phyloP scores from a whole-genome alignment of 2,113 vertebrate genomes.

The Mus pahari region DNA sequence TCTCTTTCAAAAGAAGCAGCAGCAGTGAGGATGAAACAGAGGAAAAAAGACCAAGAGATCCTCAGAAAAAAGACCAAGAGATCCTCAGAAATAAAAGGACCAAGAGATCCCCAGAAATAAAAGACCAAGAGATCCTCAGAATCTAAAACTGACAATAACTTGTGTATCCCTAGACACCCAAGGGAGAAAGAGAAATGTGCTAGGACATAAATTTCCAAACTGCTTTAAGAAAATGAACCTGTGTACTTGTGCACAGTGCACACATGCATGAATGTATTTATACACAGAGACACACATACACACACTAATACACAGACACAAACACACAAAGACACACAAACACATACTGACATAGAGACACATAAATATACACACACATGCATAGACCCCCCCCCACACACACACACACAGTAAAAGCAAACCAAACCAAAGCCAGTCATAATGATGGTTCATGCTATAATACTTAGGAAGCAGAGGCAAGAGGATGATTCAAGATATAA shows the following conservation, averaged over 20 bases:
- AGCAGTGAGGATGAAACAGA: neutral
- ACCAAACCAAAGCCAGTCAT: neutral
- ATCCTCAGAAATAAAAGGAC: conserved; percentile 16
- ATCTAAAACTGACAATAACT: conserved; percentile 32
- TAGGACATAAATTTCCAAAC: conserved; percentile 28
- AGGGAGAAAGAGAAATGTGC: neutral
- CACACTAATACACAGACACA: neutral
- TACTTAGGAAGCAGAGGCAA: neutral
- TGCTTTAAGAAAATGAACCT: neutral
- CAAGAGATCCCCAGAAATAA: neutral
- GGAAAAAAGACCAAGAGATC: neutral
- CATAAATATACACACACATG: neutral
- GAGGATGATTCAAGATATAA: neutral
- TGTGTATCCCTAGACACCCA: neutral
- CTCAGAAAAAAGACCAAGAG: conserved; percentile 14
- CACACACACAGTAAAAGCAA: neutral
- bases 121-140: conserved; percentile 5
- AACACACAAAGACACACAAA: neutral
- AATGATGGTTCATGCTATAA: too few species aligned
- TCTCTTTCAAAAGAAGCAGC: neutral
- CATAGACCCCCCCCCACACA: too few species aligned
- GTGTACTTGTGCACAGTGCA: neutral
- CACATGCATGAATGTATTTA: too few species aligned
- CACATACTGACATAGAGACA: neutral
- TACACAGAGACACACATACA: neutral